Evolutionary conservation across 2,888 invertebrate genomes (phyloP).

Genomic region (Tenthredo notha): DNA sequence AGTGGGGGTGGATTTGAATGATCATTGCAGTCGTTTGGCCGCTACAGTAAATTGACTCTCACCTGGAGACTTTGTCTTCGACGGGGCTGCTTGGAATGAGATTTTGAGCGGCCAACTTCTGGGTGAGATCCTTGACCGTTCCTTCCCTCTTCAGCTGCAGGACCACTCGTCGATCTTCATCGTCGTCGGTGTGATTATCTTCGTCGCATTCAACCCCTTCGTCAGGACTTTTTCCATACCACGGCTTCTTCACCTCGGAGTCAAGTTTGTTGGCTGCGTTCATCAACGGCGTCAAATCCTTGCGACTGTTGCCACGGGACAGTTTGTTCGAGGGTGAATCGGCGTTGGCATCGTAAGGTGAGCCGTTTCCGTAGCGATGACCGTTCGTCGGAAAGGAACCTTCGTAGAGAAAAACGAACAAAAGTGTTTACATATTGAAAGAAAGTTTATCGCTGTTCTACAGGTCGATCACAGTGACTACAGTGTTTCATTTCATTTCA

Average conservation of each 20-base stretch:
- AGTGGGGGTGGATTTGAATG: not conserved
- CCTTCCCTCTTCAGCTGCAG: constrained; percentile 89
- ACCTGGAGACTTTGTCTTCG: constrained; percentile 78
- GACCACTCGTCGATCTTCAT: constrained; percentile 83
- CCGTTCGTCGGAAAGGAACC: constrained; percentile 71
- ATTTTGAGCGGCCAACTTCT: constrained; percentile 88
- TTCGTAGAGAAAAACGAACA: constrained; percentile 48
- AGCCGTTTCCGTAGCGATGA: constrained; percentile 73
- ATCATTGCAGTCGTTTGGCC: not conserved
- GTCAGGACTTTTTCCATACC: constrained; percentile 80
- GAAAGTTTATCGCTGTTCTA: not conserved
- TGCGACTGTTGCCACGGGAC: constrained; percentile 77
- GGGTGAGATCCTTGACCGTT: constrained; percentile 93
- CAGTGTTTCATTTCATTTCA: not conserved
- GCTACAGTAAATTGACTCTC: constrained; percentile 55
- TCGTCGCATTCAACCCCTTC: constrained; percentile 82
- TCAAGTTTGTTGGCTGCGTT: constrained; percentile 82
- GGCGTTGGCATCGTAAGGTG: constrained; percentile 71
- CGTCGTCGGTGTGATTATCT: constrained; percentile 78
- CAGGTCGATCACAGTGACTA: not conserved
- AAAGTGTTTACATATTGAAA: not conserved
- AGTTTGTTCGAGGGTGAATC: constrained; percentile 75
- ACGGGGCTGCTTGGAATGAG: constrained; percentile 80
- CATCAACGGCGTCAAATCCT: constrained; percentile 80
- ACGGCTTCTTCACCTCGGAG: constrained; percentile 79